A percentile compares a stretch with the other conserved stretches of the same genome.
These are phyloP conservation scores for Misgurnus anguillicaudatus DNA, from an alignment of 2,113 vertebrate genomes.

Conservation along the genomic window DNA sequence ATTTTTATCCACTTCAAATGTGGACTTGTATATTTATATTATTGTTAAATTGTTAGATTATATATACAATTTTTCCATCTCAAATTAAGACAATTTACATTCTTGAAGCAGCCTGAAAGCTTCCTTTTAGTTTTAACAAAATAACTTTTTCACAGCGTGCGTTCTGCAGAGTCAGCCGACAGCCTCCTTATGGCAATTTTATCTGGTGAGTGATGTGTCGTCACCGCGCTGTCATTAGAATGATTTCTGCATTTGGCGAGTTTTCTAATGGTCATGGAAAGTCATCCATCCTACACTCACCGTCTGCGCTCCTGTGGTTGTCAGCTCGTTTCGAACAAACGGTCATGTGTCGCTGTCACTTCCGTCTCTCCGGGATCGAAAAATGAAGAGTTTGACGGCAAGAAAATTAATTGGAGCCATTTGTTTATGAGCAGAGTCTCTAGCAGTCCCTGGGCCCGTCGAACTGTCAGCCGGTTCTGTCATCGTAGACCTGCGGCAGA, in stretches of 20 bases:
- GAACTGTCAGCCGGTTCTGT: conserved; percentile 8
- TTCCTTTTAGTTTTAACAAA: neutral
- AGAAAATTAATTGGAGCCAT: conserved; percentile 38
- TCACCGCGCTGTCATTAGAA: neutral
- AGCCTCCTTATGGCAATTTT: neutral
- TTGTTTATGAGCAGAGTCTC: conserved; percentile 29
- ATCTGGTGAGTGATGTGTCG: neutral
- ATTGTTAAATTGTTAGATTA: too few species aligned
- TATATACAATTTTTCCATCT: neutral
- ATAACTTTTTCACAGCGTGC: neutral
- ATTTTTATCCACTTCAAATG: too few species aligned
- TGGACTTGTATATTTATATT: too few species aligned
- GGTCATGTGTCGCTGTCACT: neutral
- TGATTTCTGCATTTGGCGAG: conserved; percentile 15
- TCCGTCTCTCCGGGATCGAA: neutral
- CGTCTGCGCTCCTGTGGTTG: neutral
- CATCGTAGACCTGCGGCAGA: conserved; percentile 15
- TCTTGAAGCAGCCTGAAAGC: neutral
- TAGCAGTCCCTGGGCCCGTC: neutral
- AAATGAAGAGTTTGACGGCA: conserved; percentile 3
- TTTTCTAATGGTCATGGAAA: conserved; percentile 10
- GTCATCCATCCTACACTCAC: neutral
- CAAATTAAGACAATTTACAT: neutral
- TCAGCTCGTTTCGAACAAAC: conserved; percentile 3
- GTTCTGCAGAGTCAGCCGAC: neutral